Base-by-base conservation (phyloP, 2,113 vertebrate species). In the Callospermophilus lateralis region DNA sequence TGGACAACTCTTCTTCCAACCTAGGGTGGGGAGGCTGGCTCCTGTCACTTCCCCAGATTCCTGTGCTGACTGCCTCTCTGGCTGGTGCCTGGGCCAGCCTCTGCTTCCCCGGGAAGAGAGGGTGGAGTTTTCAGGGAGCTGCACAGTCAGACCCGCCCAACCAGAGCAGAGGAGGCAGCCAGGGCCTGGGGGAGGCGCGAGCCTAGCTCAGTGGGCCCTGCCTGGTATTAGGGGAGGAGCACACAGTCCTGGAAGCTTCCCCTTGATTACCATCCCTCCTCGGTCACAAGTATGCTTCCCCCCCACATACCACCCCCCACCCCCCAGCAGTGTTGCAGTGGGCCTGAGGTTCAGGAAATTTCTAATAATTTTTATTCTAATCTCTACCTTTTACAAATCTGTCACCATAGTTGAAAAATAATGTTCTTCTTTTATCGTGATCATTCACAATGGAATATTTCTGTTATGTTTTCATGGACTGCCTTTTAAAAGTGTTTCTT, bases 61-160 rank as follows among this genome's bases (percentile, higher is more conserved):
- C 74, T 30, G 53, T 15, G 48, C 12, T 83, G 91, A 97, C 74
- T 92, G 88, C 53, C 51, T 67, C 53, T 32, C 96, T 39, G 55
- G 32, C 45, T 74, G 19, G 13, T 55, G 39, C 81, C 70, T 74
- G 77, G 77, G 34, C 53, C 22, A 4, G 68, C 53, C 45, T 32
- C 80, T 61, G 65, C 24, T 74, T 15, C 34, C 65, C 55, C 22
- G 17, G 28, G 63, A 10, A 61, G 42, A n/a, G 45, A 37, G 30
- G 68, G 48, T 34, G 0, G 11, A 55, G 30, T 81, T 48, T 70
- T 58, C n/a, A 3, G n/a, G 78, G 78, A 72, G n/a, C 83, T 79
- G 15, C 20, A 15, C 28, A 12, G 72, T 84, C 93, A 91, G 63
- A 24, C 8, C 0, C 0, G 2, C 48, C 19, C 24, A 10, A 22